Conservation (phyloP, 2,113 vertebrate species). For the Thinocorus orbignyianus region DNA sequence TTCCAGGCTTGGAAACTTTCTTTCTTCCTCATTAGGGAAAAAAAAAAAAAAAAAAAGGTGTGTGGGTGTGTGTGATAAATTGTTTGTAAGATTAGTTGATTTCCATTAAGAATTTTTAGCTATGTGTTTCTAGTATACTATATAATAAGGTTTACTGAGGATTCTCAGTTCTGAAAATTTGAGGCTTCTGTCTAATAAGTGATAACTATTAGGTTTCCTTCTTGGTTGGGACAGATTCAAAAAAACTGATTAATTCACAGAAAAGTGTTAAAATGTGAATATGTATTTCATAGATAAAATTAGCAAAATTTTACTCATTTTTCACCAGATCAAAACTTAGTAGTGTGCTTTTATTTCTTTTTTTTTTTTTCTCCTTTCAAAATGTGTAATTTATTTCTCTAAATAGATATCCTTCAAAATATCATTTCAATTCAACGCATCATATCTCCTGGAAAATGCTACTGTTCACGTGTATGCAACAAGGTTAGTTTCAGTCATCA, state of each 20-base stretch:
- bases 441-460: conserved; percentile 79
- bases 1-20: not conserved
- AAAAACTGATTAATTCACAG: not conserved
- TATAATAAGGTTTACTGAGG: not conserved
- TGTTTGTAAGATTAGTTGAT: not conserved
- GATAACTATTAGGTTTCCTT: not conserved
- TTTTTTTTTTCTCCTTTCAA: not conserved
- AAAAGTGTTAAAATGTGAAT: not conserved
- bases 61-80: not conserved
- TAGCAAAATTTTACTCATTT: not conserved
- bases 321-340: not conserved
- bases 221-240: not conserved
- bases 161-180: not conserved
- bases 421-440: conserved; percentile 86
- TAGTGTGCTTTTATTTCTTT: not conserved
- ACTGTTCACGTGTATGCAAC: conserved; percentile 82
- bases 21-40: not conserved
- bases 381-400: not conserved
- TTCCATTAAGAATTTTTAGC: not conserved
- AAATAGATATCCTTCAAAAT: conserved; percentile 86
- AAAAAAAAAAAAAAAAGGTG: not conserved
- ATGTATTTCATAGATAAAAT: not conserved
- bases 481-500: conserved; percentile 77
- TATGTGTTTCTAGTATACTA: not conserved
- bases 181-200: not conserved